Conservation (phyloP, 1,140 invertebrate genomes). For the Lordiphosa collinella region DNA sequence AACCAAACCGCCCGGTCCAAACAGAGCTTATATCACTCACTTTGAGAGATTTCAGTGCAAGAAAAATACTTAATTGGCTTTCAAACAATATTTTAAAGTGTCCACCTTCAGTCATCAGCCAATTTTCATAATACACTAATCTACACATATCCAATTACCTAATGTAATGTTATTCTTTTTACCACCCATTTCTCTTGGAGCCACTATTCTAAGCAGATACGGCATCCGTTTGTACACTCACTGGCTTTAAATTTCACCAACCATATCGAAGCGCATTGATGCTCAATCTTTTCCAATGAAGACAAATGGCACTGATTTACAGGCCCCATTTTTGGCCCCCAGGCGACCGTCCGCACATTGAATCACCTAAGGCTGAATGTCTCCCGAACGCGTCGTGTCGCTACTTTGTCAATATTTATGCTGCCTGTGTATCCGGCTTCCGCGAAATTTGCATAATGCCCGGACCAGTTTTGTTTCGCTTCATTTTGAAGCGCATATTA, state of each 20-base stretch:
- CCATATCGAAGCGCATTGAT: slow-evolving; percentile 14
- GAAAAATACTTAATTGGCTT: too few relatives aligned
- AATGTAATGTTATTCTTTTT: too few relatives aligned
- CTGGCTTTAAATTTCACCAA: neutral
- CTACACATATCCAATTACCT: too few relatives aligned
- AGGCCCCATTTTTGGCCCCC: neutral
- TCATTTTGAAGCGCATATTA: neutral
- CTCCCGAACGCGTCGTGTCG: neutral
- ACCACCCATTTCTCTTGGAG: too few relatives aligned
- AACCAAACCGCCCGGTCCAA: too few relatives aligned
- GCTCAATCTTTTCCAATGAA: slow-evolving; percentile 49
- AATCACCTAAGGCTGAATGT: slow-evolving; percentile 2
- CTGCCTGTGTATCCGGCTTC: slow-evolving; percentile 1
- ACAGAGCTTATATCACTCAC: too few relatives aligned
- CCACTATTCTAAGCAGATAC: too few relatives aligned
- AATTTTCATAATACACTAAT: neutral
- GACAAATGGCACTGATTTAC: slow-evolving; percentile 22
- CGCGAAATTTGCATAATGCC: slow-evolving; percentile 57
- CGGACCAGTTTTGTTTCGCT: slow-evolving; percentile 11
- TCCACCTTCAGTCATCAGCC: neutral
- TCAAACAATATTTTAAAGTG: too few relatives aligned
- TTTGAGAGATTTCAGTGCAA: too few relatives aligned
- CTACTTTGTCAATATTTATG: slow-evolving; percentile 52
- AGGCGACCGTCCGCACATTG: slow-evolving; percentile 2
- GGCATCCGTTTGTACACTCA: neutral